phyloP scores from a whole-genome alignment of 1,140 invertebrate species.

The Melanaphis sacchari region DNA sequence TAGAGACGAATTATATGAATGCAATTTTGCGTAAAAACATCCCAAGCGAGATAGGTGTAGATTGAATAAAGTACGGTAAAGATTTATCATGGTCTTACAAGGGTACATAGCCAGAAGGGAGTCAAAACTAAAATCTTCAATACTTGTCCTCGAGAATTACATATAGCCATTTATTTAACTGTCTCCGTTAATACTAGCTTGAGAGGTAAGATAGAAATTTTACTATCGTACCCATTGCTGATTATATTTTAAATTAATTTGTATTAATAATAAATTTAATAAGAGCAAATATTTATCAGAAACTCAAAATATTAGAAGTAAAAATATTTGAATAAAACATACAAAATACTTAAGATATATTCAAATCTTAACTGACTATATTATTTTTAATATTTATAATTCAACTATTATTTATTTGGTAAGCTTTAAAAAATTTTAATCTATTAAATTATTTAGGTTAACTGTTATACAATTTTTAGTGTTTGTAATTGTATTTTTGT shows the following conservation, averaged over 20 bases:
- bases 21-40: background rate
- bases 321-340: background rate
- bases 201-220: background rate
- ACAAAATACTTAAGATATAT: background rate
- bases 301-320: background rate
- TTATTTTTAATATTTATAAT: background rate
- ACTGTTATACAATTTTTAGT: background rate
- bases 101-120: background rate
- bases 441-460: background rate
- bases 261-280: background rate
- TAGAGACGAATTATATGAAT: background rate
- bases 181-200: background rate
- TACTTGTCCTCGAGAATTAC: constrained; percentile 31
- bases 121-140: background rate
- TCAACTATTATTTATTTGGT: background rate
- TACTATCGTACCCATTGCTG: background rate
- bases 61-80: background rate
- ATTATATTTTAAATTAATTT: background rate
- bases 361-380: background rate
- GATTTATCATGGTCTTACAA: constrained; percentile 31
- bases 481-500: background rate
- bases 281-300: background rate
- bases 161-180: background rate
- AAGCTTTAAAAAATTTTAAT: background rate
- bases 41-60: background rate